Evolutionary conservation across 2,113 vertebrate species (phyloP), one percentile per base, ranked within the genome.

Genomic region (Muntiacus reevesi): DNA sequence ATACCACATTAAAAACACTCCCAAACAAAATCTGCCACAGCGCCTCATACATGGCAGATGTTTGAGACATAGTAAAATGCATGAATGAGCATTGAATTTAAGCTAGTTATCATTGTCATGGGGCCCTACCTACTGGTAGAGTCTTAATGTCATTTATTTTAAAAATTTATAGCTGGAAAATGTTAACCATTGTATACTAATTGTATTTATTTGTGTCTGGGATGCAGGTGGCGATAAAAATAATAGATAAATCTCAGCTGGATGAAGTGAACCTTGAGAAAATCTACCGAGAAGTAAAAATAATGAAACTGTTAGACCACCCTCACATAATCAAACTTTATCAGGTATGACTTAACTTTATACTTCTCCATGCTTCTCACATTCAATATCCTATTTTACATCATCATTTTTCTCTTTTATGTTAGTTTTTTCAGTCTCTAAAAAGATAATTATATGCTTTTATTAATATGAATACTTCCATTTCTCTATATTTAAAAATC

Each of bases 301-400:
- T 99, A 98, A 99, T 99, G 99, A 99, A 99, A 98, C 99, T 99
- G 99, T 99, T 99, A 89, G 99, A 99, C 98, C 99, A 99, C 95
- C 99, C 99, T 15, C 99, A 99, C 98, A 99, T 99, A 95, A 99
- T 99, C 98, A 99, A 99, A 98, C 99, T 99, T 85, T 99, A 99
- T 98, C 99, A 99, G 99, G 99, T 99, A 98, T 50, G 64, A 5
- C n/a, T 76, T 89, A 82, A 17, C 55, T 40, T 91, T 52, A n/a
- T 2, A 11, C 15, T 23, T 60, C 25, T 91, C 28, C 43, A 33
- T 40, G 54, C 55, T 91, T 91, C 50, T 59, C 43, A 93, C 7
- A 57, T 62, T 93, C 50, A 81, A 4, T n/a, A 57, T 21, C 67
- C 5, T 92, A 2, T 67, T 91, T 95, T 84, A 28, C 23, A 64